A percentile compares a stretch with the other conserved stretches of the same genome.
These are phyloP conservation scores for Ophioninae sp. DNA, from an alignment of 2,888 invertebrate genomes.

Conservation along the genomic window DNA sequence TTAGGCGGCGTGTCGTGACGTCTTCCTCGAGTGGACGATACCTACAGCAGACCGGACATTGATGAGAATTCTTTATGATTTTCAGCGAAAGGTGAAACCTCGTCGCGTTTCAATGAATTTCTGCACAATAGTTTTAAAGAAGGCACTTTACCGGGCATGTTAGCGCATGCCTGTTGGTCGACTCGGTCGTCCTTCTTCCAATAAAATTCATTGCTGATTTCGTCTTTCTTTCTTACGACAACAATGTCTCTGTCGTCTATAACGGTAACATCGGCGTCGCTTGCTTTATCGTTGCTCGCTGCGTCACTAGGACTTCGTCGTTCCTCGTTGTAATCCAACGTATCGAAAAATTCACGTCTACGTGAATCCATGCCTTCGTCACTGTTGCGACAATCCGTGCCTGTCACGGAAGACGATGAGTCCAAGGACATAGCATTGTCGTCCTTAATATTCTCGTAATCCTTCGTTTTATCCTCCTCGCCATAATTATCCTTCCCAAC, in stretches of 20 bases:
- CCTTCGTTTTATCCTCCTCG: conserved; percentile 66
- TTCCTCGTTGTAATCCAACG: conserved; percentile 38
- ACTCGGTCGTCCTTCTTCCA: conserved; percentile 15
- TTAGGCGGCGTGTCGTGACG: conserved; percentile 38
- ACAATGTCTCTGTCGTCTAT: conserved; percentile 65
- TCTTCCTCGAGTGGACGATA: conserved; percentile 45
- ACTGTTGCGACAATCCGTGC: background rate
- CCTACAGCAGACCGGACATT: conserved; percentile 53
- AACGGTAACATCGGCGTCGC: conserved; percentile 73
- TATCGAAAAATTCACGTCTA: conserved; percentile 36
- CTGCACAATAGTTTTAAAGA: conserved; percentile 50
- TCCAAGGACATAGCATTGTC: conserved; percentile 53
- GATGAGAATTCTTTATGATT: conserved; percentile 39
- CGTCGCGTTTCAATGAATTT: conserved; percentile 29
- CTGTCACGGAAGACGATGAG: conserved; percentile 18
- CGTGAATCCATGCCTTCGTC: conserved; percentile 1
- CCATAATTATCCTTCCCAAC: conserved; percentile 71
- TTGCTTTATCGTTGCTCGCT: conserved; percentile 1
- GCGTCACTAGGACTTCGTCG: conserved; percentile 36
- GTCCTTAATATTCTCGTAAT: conserved; percentile 60
- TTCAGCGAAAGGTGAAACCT: background rate
- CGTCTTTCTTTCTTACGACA: conserved; percentile 6
- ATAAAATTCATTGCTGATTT: background rate
- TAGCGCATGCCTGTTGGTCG: conserved; percentile 7
- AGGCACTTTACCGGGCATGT: conserved; percentile 49